A percentile compares a stretch with the other conserved stretches of the same genome.
These are phyloP conservation scores for Lasioglossum morio DNA, from an alignment of 2,888 invertebrate species.

Conservation along the genomic window DNA sequence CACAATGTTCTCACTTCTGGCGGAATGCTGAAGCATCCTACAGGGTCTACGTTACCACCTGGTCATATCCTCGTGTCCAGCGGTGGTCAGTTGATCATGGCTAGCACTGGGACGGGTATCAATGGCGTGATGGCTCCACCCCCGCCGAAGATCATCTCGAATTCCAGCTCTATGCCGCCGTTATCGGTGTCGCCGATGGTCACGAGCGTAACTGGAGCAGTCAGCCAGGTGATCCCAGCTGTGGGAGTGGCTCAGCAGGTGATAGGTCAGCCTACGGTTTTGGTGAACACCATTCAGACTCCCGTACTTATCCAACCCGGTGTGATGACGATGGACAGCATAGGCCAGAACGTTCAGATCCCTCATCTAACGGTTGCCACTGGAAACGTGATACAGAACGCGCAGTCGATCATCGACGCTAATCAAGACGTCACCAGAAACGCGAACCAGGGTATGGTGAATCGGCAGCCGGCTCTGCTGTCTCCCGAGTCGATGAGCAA, in stretches of 20 bases:
- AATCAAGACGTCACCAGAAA: constrained; percentile 82
- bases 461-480: constrained; percentile 84
- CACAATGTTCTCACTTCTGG: constrained; percentile 82
- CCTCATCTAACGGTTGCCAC: constrained; percentile 88
- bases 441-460: constrained; percentile 77
- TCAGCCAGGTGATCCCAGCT: constrained; percentile 88
- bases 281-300: constrained; percentile 92
- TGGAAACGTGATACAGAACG: constrained; percentile 88
- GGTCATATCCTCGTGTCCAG: constrained; percentile 92
- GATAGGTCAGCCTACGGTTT: constrained; percentile 91
- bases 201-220: constrained; percentile 88
- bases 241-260: constrained; percentile 88
- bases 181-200: constrained; percentile 88
- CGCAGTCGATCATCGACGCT: constrained; percentile 85
- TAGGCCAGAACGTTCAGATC: constrained; percentile 89
- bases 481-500: constrained; percentile 89
- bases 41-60: constrained; percentile 85
- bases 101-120: constrained; percentile 85
- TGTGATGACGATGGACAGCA: constrained; percentile 91
- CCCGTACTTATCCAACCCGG: constrained; percentile 93
- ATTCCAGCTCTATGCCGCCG: constrained; percentile 86
- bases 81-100: constrained; percentile 90
- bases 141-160: constrained; percentile 85
- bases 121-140: constrained; percentile 88
- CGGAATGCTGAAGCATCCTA: constrained; percentile 85